Percentiles rank a stretch among this genome's conserved stretches.
These are phyloP conservation scores for Pegoplata infirma DNA, from an alignment of 2,888 invertebrate species.

Conservation along the genomic window DNA sequence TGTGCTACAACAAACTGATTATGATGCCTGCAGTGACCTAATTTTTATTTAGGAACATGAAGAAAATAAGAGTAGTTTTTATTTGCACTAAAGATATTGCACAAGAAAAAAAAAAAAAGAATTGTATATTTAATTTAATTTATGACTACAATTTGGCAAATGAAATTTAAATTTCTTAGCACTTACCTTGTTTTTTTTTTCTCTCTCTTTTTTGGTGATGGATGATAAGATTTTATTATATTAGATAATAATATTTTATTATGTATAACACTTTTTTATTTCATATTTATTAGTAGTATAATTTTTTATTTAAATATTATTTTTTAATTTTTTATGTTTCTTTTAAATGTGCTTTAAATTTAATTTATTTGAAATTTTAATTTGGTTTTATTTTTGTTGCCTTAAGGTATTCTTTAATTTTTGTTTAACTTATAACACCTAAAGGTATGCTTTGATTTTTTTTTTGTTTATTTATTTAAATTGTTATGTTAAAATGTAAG, in stretches of 20 bases:
- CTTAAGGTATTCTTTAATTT: constrained; percentile 16
- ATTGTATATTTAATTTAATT: constrained; percentile 35
- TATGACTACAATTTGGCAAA: constrained; percentile 44
- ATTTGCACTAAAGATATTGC: not conserved
- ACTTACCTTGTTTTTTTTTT: too few species aligned
- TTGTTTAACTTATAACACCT: constrained; percentile 13
- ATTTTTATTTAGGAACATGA: constrained; percentile 45
- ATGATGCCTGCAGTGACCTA: constrained; percentile 58
- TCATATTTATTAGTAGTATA: not conserved
- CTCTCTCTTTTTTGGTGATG: constrained; percentile 14
- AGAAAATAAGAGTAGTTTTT: constrained; percentile 44
- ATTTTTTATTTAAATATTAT: not conserved
- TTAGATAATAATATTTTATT: not conserved
- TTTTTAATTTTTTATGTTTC: constrained; percentile 4
- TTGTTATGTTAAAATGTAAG: not conserved
- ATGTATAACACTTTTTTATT: not conserved
- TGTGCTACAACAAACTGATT: constrained; percentile 44
- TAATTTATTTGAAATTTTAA: not conserved
- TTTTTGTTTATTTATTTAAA: not conserved
- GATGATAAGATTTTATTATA: not conserved
- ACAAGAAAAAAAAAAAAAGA: not conserved
- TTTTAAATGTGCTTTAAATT: not conserved
- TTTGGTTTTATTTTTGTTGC: constrained; percentile 10
- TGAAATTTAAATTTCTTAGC: constrained; percentile 39
- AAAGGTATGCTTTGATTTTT: not conserved